Conservation (phyloP, 2,888 invertebrate species). For the Cheilosia grossa region DNA sequence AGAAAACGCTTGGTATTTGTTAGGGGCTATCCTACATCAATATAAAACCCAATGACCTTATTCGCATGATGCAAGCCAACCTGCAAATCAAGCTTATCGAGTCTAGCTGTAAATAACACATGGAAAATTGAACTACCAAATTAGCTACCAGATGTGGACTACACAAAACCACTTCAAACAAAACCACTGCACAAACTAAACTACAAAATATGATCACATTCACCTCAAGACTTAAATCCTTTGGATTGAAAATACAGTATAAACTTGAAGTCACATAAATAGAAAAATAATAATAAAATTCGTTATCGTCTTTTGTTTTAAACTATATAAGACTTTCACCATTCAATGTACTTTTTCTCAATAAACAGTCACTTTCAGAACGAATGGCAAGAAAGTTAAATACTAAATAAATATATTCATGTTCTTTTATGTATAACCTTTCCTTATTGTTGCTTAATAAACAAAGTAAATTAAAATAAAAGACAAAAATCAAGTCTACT, state of each 20-base stretch:
- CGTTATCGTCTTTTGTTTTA: neutral
- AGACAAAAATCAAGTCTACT: constrained; percentile 36
- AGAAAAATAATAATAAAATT: neutral
- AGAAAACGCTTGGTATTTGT: too few relatives aligned
- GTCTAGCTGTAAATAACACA: too few relatives aligned
- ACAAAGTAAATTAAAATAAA: constrained; percentile 40
- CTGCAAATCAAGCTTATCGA: too few relatives aligned
- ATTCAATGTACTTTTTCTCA: constrained; percentile 6
- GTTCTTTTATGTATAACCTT: constrained; percentile 9
- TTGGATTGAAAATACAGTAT: neutral
- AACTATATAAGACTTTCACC: constrained; percentile 4
- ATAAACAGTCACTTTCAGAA: constrained; percentile 1
- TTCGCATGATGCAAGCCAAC: too few relatives aligned
- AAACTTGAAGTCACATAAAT: constrained; percentile 3
- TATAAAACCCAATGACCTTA: too few relatives aligned
- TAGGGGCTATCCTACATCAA: too few relatives aligned
- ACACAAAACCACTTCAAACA: neutral
- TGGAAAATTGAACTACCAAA: too few relatives aligned
- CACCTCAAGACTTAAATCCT: neutral
- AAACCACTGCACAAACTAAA: neutral
- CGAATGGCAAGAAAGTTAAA: constrained; percentile 48
- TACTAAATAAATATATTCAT: constrained; percentile 28
- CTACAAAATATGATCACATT: neutral
- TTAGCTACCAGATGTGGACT: too few relatives aligned
- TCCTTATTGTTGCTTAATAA: constrained; percentile 23